A percentile compares a stretch with the other conserved stretches of the same genome.
Conservation (phyloP, 2,113 vertebrate species). For the Microtus richardsoni region DNA sequence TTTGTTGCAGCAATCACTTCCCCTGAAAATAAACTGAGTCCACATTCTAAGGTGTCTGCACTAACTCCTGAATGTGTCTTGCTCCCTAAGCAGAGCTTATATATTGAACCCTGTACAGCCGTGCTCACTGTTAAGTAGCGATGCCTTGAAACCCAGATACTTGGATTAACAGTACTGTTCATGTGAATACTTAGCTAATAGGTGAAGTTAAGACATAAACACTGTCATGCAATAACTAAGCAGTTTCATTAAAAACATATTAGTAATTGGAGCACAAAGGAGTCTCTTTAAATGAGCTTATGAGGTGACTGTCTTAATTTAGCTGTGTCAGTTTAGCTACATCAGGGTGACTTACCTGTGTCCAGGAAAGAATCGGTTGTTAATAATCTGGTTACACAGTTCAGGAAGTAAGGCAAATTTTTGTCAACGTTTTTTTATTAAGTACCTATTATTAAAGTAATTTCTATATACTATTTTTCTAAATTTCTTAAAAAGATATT, state of each 20-base stretch:
- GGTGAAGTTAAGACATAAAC: conserved; percentile 67
- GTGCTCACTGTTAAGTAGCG: conserved; percentile 81
- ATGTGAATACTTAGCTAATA: conserved; percentile 85
- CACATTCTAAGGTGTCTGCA: conserved; percentile 74
- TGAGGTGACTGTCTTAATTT: conserved; percentile 41
- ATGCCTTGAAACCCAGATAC: conserved; percentile 82
- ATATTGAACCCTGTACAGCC: conserved; percentile 85
- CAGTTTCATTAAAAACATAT: conserved; percentile 77
- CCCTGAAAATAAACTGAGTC: conserved; percentile 68
- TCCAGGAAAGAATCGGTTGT: conserved; percentile 48
- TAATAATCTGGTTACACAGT: conserved; percentile 24
- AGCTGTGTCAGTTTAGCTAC: not conserved
- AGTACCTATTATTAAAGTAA: conserved; percentile 47
- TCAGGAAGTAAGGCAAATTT: conserved; percentile 39
- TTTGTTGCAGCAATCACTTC: conserved; percentile 64
- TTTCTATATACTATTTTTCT: conserved; percentile 65
- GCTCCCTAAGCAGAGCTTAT: conserved; percentile 81
- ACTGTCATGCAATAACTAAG: conserved; percentile 43
- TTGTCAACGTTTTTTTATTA: conserved; percentile 29
- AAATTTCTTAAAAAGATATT: not conserved
- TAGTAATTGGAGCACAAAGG: conserved; percentile 53
- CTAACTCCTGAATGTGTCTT: conserved; percentile 77
- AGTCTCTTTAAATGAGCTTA: conserved; percentile 55
- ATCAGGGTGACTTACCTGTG: not conserved
- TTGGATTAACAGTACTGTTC: conserved; percentile 82